phyloP scores from a whole-genome alignment of 2,888 invertebrate species.

The Stenoptilia bipunctidactyla region DNA sequence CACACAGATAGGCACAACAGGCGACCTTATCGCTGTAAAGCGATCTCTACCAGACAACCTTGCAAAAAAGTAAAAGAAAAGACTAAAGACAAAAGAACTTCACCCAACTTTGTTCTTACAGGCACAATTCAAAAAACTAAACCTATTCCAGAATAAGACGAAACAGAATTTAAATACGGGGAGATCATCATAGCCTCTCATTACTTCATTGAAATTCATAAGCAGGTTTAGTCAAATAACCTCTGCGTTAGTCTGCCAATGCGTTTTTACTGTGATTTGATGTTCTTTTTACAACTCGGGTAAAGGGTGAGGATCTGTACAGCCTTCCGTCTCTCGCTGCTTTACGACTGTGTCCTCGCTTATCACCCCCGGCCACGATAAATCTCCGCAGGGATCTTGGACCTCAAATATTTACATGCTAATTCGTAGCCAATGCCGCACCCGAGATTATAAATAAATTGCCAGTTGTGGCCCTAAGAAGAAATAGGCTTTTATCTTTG shows the following conservation, averaged over 20 bases:
- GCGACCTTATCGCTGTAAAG: too few species aligned
- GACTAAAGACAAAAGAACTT: too few species aligned
- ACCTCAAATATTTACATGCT: constrained; percentile 71
- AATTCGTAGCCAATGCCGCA: constrained; percentile 66
- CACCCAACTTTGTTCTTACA: too few species aligned
- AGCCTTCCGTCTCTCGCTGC: constrained; percentile 30
- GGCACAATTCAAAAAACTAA: too few species aligned
- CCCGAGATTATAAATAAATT: constrained; percentile 69
- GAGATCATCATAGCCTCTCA: constrained; percentile 20
- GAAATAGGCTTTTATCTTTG: constrained; percentile 57
- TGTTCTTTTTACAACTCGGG: constrained; percentile 67
- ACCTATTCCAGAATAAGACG: too few species aligned
- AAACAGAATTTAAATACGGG: too few species aligned
- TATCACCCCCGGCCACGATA: constrained; percentile 62
- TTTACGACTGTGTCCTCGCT: constrained; percentile 62
- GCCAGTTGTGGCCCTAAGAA: constrained; percentile 42
- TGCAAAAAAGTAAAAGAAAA: too few species aligned
- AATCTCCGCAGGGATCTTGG: constrained; percentile 62
- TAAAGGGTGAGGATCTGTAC: constrained; percentile 52
- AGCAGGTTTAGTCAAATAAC: constrained; percentile 57
- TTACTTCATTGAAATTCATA: constrained; percentile 68
- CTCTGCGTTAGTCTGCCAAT: constrained; percentile 45
- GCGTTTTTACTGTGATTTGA: constrained; percentile 70
- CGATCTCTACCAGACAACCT: too few species aligned
- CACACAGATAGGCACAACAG: too few species aligned